Percentiles rank a stretch among this genome's conserved stretches.
Conservation (phyloP, 30 jellyfish, hydroid and myxozoan species). For the Catostylus mosaicus region DNA sequence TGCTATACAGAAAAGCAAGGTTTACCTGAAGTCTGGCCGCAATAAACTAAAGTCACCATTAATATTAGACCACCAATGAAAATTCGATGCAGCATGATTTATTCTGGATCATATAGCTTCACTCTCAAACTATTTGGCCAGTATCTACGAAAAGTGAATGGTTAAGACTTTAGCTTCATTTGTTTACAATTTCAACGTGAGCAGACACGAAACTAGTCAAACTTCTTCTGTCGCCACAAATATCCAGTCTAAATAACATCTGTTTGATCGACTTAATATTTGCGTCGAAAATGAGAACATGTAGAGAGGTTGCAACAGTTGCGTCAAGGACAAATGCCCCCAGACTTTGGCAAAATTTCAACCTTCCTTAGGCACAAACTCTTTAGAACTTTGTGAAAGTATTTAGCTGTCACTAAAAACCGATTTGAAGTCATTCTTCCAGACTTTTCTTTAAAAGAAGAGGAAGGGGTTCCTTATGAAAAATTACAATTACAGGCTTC, state of each 20-base stretch:
- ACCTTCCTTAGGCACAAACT: no score
- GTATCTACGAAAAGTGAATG: background rate
- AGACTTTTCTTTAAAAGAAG: no score
- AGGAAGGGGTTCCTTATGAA: no score
- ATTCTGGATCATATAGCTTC: background rate
- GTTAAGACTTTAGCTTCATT: background rate
- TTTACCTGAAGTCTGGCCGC: background rate
- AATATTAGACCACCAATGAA: background rate
- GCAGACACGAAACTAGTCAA: background rate
- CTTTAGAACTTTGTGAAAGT: no score
- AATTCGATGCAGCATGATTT: constrained; percentile 1
- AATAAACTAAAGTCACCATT: background rate
- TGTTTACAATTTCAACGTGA: background rate
- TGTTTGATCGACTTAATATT: background rate
- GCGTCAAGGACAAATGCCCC: no score
- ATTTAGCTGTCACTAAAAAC: no score
- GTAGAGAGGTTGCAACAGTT: no score
- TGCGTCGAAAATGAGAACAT: no score
- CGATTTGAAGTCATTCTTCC: no score
- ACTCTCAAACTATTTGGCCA: background rate
- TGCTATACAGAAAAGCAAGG: background rate
- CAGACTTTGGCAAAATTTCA: no score
- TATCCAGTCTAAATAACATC: background rate
- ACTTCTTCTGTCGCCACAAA: background rate
- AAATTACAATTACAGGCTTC: no score